Evolutionary conservation across 2,113 vertebrate genomes (phyloP), one percentile per base, ranked within the genome.

Genomic region (Columbina picui): DNA sequence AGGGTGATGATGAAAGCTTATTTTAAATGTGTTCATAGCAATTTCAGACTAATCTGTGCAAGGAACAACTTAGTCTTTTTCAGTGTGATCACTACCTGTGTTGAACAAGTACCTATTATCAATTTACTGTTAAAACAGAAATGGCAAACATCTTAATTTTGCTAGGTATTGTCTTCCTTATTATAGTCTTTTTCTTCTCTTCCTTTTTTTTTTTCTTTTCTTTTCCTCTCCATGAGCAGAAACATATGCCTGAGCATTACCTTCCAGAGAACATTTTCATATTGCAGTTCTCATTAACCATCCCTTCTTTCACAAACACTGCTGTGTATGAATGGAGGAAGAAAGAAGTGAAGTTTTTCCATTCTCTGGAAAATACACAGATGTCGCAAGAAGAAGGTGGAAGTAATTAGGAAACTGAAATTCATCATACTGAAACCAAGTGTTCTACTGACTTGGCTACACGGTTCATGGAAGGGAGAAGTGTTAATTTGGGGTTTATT

Each of bases 31-130:
- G 15, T 56, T 96, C 50, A 39, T 22, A 56, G 47, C 71, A 81
- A 96, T 92, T 95, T 95, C 68, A 80, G 52, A 55, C 53, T 79
- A 90, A 86, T 84, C 67, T 91, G 57, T 93, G 39, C 49, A 95
- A 91, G 53, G 36, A 89, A 50, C 47, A 88, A 68, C 25, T 55
- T 81, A 53, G 15, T 50, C 20, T 79, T 96, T 81, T 84, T 64
- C 78, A 30, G 53, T 82, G 71, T 86, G 17, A 95, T 83, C 27
- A 36, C 39, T 56, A 25, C 7, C n/a, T 32, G 3, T 16, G 3
- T 80, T 92, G 55, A 90, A 82, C 36, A 90, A 97, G 29, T 55
- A 81, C 82, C 32, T 91, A n/a, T 64, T 96, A 91, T 52, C 39
- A 61, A 88, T 86, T 67, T 87, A 68, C 85, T 88, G 27, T 92